These are phyloP conservation scores for Myotis lucifugus DNA, from an alignment of 2,113 vertebrate species.

Conservation along the genomic window DNA sequence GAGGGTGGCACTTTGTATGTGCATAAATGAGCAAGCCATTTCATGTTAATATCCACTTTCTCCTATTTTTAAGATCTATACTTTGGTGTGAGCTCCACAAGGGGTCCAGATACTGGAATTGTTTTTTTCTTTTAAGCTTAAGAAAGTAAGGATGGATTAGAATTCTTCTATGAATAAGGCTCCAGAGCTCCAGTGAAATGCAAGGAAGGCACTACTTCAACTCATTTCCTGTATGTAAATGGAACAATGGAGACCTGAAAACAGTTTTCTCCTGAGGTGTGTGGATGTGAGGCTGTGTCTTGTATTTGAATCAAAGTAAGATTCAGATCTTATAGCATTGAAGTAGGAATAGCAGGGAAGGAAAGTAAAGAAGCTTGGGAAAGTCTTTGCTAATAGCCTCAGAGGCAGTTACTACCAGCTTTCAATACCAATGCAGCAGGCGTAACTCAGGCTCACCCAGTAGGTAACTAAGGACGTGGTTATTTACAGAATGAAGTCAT, in stretches of 20 bases:
- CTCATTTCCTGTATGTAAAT: slow-evolving; percentile 63
- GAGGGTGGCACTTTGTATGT: background rate
- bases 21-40: background rate
- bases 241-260: slow-evolving; percentile 47
- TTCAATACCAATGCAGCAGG: background rate
- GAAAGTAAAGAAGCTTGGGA: slow-evolving; percentile 51
- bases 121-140: slow-evolving; percentile 59
- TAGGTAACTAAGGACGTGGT: background rate
- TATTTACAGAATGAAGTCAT: background rate
- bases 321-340: slow-evolving; percentile 6
- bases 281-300: background rate
- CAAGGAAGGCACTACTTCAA: background rate
- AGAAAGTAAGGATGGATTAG: slow-evolving; percentile 62
- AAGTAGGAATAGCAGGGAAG: slow-evolving; percentile 38
- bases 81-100: slow-evolving; percentile 24
- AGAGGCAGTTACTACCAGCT: background rate
- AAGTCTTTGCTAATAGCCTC: background rate
- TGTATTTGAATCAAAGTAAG: slow-evolving; percentile 44
- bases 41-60: background rate
- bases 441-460: background rate
- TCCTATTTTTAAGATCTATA: slow-evolving; percentile 53
- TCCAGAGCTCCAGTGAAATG: slow-evolving; percentile 27
- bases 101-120: background rate
- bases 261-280: slow-evolving; percentile 30
- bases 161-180: background rate